Base-by-base conservation (phyloP, 2,797 vertebrate species). In the Pangasius larnaudii region DNA sequence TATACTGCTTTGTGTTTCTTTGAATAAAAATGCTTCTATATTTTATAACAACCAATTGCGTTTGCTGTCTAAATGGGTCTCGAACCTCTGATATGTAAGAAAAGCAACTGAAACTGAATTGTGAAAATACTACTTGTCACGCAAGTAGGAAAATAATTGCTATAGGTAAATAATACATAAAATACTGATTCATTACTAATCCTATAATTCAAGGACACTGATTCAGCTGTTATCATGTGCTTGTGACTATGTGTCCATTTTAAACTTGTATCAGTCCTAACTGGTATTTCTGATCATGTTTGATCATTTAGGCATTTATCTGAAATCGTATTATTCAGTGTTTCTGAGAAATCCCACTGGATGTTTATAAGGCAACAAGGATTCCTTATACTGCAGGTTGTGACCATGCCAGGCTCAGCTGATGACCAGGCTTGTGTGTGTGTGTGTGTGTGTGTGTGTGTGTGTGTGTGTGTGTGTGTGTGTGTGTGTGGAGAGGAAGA, bases 321-420 rank as follows among this genome's bases (percentile, higher is more conserved):
- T 24, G 61, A 67, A 67, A 49, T 65, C 1, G 1, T 61, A 27
- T 61, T 61, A 42, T 59, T 81, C 56, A 14, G 39, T 10, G 2
- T 30, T 49, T 19, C n/a, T 14, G 0, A 18, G 13, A n/a, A 67
- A 19, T 18, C 27, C 27, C 7, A 1, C 39, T 24, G 11, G 14
- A 84, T 16, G 30, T 53, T 11, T 53, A 33, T 14, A 36, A 88
- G 33, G 85, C 71, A 90, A 89, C 61, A 59, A n/a, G 71, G 75
- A 85, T 89, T 89, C 67, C 80, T 89, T 85, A 30, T 39, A 79
- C 83, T 82, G 78, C 51, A 78, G 84, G 42, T 61, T 36, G 90
- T 84, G 77, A 87, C 67, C 36, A 74, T 86, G 84, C 88, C 88
- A 86, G 78, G 33, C 84, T 85, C 51, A 90, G 86, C 67, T 85